Conservation (phyloP, 2,888 invertebrate genomes). For the Globia sparganii region DNA sequence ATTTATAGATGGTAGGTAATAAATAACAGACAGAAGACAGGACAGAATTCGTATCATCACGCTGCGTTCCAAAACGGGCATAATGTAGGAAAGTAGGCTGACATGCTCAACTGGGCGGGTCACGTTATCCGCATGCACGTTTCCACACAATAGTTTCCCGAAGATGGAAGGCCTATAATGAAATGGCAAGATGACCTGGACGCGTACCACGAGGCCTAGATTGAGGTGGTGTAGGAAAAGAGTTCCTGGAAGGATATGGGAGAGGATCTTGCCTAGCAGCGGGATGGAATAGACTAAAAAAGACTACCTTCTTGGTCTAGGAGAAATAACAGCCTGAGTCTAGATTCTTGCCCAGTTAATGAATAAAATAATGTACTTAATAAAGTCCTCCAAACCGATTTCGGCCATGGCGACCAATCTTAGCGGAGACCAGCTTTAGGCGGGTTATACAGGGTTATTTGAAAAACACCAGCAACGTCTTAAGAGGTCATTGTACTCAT, state of each 20-base stretch:
- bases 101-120: background rate
- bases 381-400: no score
- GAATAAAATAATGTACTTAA: no score
- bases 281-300: background rate
- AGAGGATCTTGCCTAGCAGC: background rate
- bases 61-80: background rate
- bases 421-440: background rate
- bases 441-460: no score
- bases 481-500: no score
- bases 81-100: background rate
- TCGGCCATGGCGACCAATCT: background rate
- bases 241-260: background rate
- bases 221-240: background rate
- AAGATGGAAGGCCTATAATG: background rate
- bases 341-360: no score
- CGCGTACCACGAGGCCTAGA: background rate
- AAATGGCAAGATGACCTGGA: background rate
- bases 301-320: background rate
- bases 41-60: background rate
- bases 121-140: background rate
- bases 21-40: background rate
- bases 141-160: background rate
- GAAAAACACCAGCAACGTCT: no score
- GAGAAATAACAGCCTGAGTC: background rate
- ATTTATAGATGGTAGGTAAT: constrained; percentile 7